Evolutionary conservation across 2,113 vertebrate genomes (phyloP), one percentile per base, ranked within the genome.

Genomic region (Loxodonta africana): DNA sequence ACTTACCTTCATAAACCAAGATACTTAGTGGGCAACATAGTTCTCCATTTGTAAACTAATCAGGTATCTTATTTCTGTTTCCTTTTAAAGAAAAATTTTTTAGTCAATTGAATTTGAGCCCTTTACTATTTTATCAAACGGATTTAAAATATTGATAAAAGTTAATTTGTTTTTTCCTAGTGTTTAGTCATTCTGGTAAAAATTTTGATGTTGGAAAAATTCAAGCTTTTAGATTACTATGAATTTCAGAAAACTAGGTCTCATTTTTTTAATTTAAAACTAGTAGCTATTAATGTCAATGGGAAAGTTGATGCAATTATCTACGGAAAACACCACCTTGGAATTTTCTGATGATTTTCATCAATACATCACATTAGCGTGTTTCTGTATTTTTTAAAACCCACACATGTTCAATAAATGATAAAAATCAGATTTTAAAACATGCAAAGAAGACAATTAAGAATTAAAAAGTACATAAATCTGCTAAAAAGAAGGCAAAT

Each of bases 391-490:
- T 33, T 91, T 85, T 30, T 74, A 18, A 81, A 81, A 33, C 10
- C 63, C 63, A 37, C n/a, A 73, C 28, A 53, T 51, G 41, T 73
- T 90, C 51, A 26, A 62, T 90, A 85, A 93, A 63, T 84, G 25
- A 63, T 93, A 88, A 78, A 44, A n/a, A n/a, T 92, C 23, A 65
- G 41, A 41, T 92, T 91, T 87, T 23, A 83, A 84, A 73, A 33
- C n/a, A 76, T 73, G 10, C 81, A 71, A 83, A n/a, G 26, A 78
- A 63, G 21, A 78, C 25, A 51, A 63, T 11, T 63, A 85, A 90
- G 25, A 93, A 90, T 80, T 41, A 51, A 44, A 93, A 89, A 6
- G 15, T 78, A n/a, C 26, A 93, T 73, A 78, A 96, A 51, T 12
- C 2, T 44, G 33, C 41, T 76, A 37, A 77, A 95, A 67, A 28